A percentile compares a stretch with the other conserved stretches of the same genome.
phyloP scores from a whole-genome alignment of 2,797 vertebrate species.

The Craterocephalus amniculus region DNA sequence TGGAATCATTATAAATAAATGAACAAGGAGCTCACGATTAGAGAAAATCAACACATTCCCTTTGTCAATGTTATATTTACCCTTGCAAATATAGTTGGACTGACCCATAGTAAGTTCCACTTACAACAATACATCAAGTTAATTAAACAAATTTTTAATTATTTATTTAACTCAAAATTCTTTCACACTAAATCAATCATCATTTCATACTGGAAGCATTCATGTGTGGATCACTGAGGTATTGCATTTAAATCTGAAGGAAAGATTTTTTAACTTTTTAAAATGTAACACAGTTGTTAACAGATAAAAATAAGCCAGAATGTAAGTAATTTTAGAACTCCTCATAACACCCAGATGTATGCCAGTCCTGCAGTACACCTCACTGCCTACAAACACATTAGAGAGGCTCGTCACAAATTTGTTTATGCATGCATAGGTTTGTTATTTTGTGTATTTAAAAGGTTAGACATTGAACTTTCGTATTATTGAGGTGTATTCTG shows the following conservation, averaged over 20 bases:
- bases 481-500: slow-evolving; percentile 60
- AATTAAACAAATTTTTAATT: too few relatives aligned
- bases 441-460: slow-evolving; percentile 27
- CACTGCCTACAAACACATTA: slow-evolving; percentile 55
- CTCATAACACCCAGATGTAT: slow-evolving; percentile 70
- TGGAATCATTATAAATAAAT: too few relatives aligned
- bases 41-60: too few relatives aligned
- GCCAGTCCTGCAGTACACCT: slow-evolving; percentile 38
- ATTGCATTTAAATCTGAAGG: background rate
- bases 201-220: background rate
- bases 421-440: slow-evolving; percentile 15
- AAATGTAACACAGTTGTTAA: slow-evolving; percentile 22
- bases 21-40: too few relatives aligned
- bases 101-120: too few relatives aligned
- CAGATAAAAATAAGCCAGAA: slow-evolving; percentile 28
- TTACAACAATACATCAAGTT: too few relatives aligned
- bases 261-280: slow-evolving; percentile 1
- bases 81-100: too few relatives aligned
- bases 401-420: slow-evolving; percentile 13
- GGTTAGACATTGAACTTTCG: slow-evolving; percentile 31
- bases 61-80: too few relatives aligned
- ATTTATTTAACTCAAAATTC: too few relatives aligned
- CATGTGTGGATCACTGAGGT: background rate
- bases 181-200: background rate
- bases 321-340: slow-evolving; percentile 35